Conservation (phyloP, 2,888 invertebrate genomes). For the Monochamus alternatus region DNA sequence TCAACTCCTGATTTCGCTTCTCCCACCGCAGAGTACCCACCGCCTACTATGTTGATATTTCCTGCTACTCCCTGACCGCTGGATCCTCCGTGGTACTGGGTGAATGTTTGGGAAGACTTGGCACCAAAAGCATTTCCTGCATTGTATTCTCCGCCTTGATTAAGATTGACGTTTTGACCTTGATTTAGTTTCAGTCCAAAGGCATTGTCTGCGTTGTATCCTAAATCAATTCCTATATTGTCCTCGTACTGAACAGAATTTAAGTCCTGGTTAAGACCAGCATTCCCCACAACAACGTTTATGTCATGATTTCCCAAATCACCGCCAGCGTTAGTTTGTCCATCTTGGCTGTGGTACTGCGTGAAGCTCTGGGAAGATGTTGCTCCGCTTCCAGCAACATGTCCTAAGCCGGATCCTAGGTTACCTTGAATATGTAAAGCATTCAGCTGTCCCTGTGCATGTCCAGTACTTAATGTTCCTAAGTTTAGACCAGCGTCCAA, state of each 20-base stretch:
- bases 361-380: not conserved
- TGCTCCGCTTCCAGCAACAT: not conserved
- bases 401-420: not conserved
- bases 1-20: constrained; percentile 53
- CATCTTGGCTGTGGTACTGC: not conserved
- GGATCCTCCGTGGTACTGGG: constrained; percentile 37
- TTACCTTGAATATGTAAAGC: not conserved
- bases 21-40: constrained; percentile 65
- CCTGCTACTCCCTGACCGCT: constrained; percentile 35
- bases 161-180: not conserved
- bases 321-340: not conserved
- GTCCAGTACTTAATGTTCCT: not conserved
- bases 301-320: not conserved
- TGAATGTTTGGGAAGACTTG: constrained; percentile 40
- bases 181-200: constrained; percentile 1
- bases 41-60: constrained; percentile 63
- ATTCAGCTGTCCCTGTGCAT: not conserved
- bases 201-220: not conserved
- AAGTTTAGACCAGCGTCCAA: not conserved
- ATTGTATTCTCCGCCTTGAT: not conserved
- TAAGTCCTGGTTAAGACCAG: not conserved
- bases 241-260: constrained; percentile 9
- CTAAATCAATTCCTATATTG: constrained; percentile 16
- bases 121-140: constrained; percentile 33
- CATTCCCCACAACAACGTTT: not conserved